phyloP scores from a whole-genome alignment of 2,113 vertebrate species.

The Cheirogaleus medius region DNA sequence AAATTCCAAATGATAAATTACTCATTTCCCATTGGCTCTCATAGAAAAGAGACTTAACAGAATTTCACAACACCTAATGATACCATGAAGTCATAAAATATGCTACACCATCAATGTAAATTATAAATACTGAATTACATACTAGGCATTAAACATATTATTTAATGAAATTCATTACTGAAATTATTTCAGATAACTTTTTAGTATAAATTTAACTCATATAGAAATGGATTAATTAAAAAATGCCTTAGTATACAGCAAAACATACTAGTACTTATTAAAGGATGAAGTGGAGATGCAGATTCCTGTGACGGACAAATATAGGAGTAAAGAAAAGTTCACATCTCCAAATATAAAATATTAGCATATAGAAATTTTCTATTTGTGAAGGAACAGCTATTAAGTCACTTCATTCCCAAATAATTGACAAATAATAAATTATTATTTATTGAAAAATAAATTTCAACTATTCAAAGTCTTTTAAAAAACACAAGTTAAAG shows the following conservation, averaged over 20 bases:
- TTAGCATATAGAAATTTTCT: not conserved
- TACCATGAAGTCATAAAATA: not conserved
- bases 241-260: not conserved
- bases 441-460: not conserved
- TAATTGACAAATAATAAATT: not conserved
- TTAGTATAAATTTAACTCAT: not conserved
- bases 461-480: not conserved
- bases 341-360: not conserved
- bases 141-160: not conserved
- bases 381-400: not conserved
- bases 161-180: not conserved
- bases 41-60: not conserved
- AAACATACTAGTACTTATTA: not conserved
- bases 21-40: not conserved
- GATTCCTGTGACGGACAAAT: not conserved
- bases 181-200: not conserved
- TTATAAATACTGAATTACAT: not conserved
- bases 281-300: not conserved
- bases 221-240: not conserved
- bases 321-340: not conserved
- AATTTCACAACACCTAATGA: not conserved
- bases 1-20: not conserved
- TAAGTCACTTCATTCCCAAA: not conserved
- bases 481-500: not conserved
- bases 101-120: not conserved